Percentiles rank a stretch among this genome's conserved stretches.
phyloP scores from a whole-genome alignment of 2,797 vertebrate species.

The Podarcis siculus region DNA sequence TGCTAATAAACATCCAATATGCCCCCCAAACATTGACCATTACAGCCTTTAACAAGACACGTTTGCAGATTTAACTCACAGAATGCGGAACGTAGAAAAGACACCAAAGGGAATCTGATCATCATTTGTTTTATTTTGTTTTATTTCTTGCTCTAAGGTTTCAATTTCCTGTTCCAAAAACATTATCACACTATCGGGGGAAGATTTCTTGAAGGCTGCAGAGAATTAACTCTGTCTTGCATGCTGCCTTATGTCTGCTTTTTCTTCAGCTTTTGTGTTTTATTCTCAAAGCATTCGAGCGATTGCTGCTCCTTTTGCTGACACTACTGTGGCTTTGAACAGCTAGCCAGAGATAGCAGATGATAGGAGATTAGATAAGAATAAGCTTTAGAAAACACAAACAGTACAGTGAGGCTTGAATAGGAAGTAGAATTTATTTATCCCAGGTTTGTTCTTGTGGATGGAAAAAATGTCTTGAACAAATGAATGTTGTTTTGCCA shows the following conservation, averaged over 20 bases:
- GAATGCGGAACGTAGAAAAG: background rate
- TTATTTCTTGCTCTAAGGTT: conserved; percentile 4
- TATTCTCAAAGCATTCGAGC: background rate
- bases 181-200: background rate
- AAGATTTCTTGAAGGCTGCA: conserved; percentile 6
- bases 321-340: background rate
- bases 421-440: background rate
- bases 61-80: conserved; percentile 1
- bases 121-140: background rate
- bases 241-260: background rate
- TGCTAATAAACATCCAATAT: conserved; percentile 4
- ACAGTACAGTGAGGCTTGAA: background rate
- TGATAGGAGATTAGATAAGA: conserved; percentile 21
- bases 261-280: background rate
- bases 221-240: background rate
- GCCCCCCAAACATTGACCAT: conserved; percentile 3
- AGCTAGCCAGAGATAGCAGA: background rate
- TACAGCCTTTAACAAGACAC: conserved; percentile 19
- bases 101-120: background rate
- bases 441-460: background rate
- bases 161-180: conserved; percentile 13
- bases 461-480: background rate
- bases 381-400: conserved; percentile 1
- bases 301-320: background rate
- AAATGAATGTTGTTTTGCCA: background rate